These are phyloP conservation scores for Taenaris catops DNA, from an alignment of 2,888 invertebrate genomes.

Conservation along the genomic window DNA sequence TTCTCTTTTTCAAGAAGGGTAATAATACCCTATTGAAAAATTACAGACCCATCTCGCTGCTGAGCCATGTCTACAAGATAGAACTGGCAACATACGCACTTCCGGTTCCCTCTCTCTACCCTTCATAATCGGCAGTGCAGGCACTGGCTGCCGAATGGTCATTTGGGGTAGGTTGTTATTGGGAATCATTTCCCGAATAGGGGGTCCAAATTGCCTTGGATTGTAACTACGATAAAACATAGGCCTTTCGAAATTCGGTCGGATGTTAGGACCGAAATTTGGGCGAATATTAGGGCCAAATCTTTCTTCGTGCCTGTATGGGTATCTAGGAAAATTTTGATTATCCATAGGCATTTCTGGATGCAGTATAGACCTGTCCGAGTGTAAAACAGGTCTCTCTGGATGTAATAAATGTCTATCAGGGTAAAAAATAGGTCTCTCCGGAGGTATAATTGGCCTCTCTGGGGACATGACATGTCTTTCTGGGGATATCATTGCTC, in stretches of 20 bases:
- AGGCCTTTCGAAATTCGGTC: slow-evolving; percentile 43
- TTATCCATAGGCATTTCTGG: slow-evolving; percentile 12
- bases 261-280: slow-evolving; percentile 26
- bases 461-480: slow-evolving; percentile 24
- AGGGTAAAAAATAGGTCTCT: slow-evolving; percentile 12
- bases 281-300: slow-evolving; percentile 30
- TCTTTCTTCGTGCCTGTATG: slow-evolving; percentile 27
- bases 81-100: slow-evolving; percentile 62
- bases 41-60: too few species aligned
- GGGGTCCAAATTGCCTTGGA: slow-evolving; percentile 40
- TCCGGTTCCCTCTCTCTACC: slow-evolving; percentile 50
- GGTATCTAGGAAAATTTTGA: slow-evolving; percentile 33
- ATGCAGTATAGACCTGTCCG: slow-evolving; percentile 21
- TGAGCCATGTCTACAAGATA: too few species aligned
- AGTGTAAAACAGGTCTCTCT: slow-evolving; percentile 20
- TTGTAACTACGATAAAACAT: slow-evolving; percentile 36
- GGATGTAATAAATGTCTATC: slow-evolving; percentile 18
- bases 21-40: too few species aligned
- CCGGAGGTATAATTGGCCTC: slow-evolving; percentile 8
- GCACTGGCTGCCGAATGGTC: slow-evolving; percentile 45
- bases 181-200: slow-evolving; percentile 42
- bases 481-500: slow-evolving; percentile 27
- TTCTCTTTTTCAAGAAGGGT: too few species aligned
- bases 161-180: slow-evolving; percentile 54
- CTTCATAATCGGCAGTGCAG: slow-evolving; percentile 23